Conservation (phyloP, 2,888 invertebrate genomes). For the Bugulina stolonifera region DNA sequence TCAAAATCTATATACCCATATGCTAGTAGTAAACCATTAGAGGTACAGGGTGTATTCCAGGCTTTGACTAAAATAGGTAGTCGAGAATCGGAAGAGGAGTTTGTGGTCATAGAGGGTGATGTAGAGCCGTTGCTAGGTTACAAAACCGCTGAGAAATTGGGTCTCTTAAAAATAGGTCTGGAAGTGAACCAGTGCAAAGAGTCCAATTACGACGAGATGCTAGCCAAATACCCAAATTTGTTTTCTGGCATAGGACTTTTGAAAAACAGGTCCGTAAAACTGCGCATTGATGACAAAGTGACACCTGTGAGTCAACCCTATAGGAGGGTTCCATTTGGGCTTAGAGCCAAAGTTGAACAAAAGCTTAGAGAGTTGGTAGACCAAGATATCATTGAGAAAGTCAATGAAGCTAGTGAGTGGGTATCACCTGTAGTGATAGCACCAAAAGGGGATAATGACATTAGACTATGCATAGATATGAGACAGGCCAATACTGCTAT, state of each 20-base stretch:
- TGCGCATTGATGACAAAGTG: not conserved
- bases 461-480: constrained; percentile 3
- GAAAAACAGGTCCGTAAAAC: not conserved
- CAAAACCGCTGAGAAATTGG: not conserved
- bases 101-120: not conserved
- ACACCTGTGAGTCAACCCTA: not conserved
- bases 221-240: not conserved
- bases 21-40: not conserved
- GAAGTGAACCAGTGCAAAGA: not conserved
- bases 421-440: not conserved
- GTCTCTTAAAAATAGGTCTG: not conserved
- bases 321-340: not conserved
- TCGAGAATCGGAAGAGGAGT: not conserved
- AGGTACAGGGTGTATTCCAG: not conserved
- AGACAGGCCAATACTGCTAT: constrained; percentile 15
- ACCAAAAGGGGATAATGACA: constrained; percentile 5
- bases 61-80: not conserved
- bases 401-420: not conserved
- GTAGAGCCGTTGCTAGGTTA: not conserved
- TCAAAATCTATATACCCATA: not conserved
- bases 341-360: not conserved
- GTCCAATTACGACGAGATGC: not conserved
- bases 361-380: not conserved
- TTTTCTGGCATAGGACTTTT: not conserved
- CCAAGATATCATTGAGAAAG: constrained; percentile 4